Base-by-base conservation (phyloP, 2,797 vertebrate genomes). In the Enteromius afrohamiltoni region DNA sequence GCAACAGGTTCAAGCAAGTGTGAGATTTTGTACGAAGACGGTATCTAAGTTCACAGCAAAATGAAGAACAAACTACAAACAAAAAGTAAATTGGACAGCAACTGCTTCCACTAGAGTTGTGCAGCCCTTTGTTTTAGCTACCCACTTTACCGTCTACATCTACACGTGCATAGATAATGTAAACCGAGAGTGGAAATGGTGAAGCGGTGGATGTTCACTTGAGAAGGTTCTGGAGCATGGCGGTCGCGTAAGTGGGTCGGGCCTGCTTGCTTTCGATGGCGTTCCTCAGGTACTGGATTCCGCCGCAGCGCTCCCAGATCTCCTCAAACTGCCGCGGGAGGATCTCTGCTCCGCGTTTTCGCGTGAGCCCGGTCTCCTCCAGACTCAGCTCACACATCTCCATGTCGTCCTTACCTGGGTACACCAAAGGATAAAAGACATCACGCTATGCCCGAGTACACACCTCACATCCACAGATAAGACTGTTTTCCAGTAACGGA, bases 381-480 rank as follows among this genome's bases (percentile, higher is more conserved):
- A 99, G 96, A 85, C 96, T 99, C 86, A 99, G 94, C 95, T 99
- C 98, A 2, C 98, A 99, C 98, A 99, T 99, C 92, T 99, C 98
- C 96, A 99, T 98, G 77, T 99, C 98, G 10, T 99, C 98, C 91
- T 99, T 99, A 7, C 98, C 98, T 99, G 67, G 17, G 40, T 31
- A 26, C 23, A 60, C 34, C 40, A 73, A 42, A 76, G 23, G 60
- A 53, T 67, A 51, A 76, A 69, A 70, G 73, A 64, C 60, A 53
- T 64, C 70, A 76, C 4, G 34, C 1, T 40, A 55, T 1, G 31
- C 45, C 19, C 11, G 51, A 6, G 14, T 69, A 55, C 60, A 68
- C 49, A 62, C 21, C 23, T n/a, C 64, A 76, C 19, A 42, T 71
- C 29, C 2, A 31, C 26, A 37, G 26, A 68, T 47, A 64, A 76